Conservation (phyloP, 2,113 vertebrate species). For the Herpetotheres cachinnans region DNA sequence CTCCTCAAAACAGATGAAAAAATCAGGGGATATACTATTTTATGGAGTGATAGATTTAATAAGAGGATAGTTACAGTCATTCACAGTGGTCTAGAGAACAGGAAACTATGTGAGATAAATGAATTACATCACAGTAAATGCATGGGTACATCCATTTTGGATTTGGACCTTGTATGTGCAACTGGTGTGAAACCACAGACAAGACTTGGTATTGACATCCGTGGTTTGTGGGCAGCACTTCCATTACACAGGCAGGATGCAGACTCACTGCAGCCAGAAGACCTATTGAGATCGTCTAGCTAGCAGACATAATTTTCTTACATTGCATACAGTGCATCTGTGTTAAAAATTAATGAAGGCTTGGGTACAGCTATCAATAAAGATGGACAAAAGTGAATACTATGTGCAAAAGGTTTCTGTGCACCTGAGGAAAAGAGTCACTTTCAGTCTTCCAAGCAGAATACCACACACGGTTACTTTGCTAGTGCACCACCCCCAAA, state of each 20-base stretch:
- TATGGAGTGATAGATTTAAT: not conserved
- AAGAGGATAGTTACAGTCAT: not conserved
- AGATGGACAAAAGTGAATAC: not conserved
- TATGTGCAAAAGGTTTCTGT: not conserved
- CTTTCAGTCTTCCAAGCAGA: not conserved
- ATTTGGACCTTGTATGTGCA: not conserved
- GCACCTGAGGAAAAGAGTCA: not conserved
- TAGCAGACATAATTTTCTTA: not conserved
- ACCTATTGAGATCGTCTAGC: not conserved
- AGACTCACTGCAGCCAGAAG: constrained; percentile 3
- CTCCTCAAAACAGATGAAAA: not conserved
- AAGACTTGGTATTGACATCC: not conserved
- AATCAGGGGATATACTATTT: not conserved
- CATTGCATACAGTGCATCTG: not conserved
- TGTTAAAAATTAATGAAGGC: constrained; percentile 15
- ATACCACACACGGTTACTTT: not conserved
- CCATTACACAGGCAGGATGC: not conserved
- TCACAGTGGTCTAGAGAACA: not conserved
- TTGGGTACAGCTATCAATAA: not conserved
- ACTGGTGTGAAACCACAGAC: constrained; percentile 40
- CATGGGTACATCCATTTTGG: not conserved
- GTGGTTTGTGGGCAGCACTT: constrained; percentile 20
- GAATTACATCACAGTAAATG: not conserved
- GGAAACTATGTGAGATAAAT: not conserved
- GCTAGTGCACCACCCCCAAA: not conserved